Evolutionary conservation across 2,888 invertebrate species (phyloP), one percentile per base, ranked within the genome.

Genomic region (Pristionchus arcanus): DNA sequence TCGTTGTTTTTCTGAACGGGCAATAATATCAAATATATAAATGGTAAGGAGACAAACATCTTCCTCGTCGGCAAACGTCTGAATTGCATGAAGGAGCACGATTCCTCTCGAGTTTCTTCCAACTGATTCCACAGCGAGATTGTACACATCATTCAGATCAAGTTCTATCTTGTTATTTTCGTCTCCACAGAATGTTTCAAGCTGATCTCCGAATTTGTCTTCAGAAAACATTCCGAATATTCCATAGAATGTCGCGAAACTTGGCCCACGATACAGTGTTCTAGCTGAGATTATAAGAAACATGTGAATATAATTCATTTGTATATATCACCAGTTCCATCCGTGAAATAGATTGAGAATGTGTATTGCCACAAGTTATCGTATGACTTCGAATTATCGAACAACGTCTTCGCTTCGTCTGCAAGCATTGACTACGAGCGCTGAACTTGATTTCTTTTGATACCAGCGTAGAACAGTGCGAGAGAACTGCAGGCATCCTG

Each of bases 51-150:
- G 25, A 16, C 34, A 13, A 15, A 37, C 34, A 42, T n/a, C 28
- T 9, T 31, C 81, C 25, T 3, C 3, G 5, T 84, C 84, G 28
- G 25, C n/a, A 34, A 84, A 84, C 3, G 53, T 31, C 9, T 84
- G 55, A 55, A 21, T 16, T 9, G 84, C 84, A 1, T 84, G 49
- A 1, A 85, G 2, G n/a, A 59, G 25, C 0, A 85, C 84, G 13
- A 85, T 31, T 85, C 84, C 84, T 85, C 59, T 28, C 2, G 84
- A 85, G 21, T 55, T 34, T 34, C 84, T 85, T 55, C 84, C 84
- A 16, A 85, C 84, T 21, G 84, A 85, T 49, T 85, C 84, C 13
- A 85, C 84, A 3, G 84, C 84, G 25, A 31, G 1, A 25, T 59
- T 59, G 59, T 21, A 85, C n/a, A 85, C 59, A 7, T 59, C 59